Evolutionary conservation across 2,797 vertebrate species (phyloP).

Genomic region (Trachurus trachurus): DNA sequence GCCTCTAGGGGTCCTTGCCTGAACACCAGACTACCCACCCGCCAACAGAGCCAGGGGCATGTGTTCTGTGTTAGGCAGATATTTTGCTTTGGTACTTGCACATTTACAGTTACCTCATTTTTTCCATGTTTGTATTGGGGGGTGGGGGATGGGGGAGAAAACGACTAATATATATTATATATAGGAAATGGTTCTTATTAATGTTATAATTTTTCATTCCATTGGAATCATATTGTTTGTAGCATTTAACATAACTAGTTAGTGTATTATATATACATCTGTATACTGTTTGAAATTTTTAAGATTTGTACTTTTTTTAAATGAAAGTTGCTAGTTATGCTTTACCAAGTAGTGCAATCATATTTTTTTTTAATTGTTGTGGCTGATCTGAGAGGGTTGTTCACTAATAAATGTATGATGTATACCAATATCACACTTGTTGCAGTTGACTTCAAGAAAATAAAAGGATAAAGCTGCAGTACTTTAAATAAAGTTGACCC

Average conservation of each 20-base stretch:
- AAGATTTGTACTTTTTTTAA: constrained; percentile 99
- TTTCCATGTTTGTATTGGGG: constrained; percentile 99
- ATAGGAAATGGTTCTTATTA: constrained; percentile 99
- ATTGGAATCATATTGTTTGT: constrained; percentile 99
- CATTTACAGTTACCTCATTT: constrained; percentile 99
- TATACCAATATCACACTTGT: constrained; percentile 89
- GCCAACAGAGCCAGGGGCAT: constrained; percentile 92
- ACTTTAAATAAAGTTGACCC: background rate
- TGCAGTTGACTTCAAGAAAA: constrained; percentile 13
- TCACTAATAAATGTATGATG: constrained; percentile 99
- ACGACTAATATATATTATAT: constrained; percentile 99
- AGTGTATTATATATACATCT: constrained; percentile 99
- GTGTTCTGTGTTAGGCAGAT: constrained; percentile 97
- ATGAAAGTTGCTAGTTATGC: constrained; percentile 99
- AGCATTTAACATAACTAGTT: constrained; percentile 99
- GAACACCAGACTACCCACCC: constrained; percentile 88
- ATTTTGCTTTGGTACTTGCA: constrained; percentile 99
- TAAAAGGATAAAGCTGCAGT: background rate
- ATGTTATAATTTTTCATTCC: constrained; percentile 99
- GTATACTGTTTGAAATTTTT: constrained; percentile 99
- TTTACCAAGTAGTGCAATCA: constrained; percentile 99
- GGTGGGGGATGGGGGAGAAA: constrained; percentile 84
- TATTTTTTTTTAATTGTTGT: constrained; percentile 99
- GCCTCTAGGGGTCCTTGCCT: constrained; percentile 89
- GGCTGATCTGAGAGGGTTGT: constrained; percentile 99